Evolutionary conservation across 2,113 vertebrate genomes (phyloP).

Genomic region (Laterallus jamaicensis): DNA sequence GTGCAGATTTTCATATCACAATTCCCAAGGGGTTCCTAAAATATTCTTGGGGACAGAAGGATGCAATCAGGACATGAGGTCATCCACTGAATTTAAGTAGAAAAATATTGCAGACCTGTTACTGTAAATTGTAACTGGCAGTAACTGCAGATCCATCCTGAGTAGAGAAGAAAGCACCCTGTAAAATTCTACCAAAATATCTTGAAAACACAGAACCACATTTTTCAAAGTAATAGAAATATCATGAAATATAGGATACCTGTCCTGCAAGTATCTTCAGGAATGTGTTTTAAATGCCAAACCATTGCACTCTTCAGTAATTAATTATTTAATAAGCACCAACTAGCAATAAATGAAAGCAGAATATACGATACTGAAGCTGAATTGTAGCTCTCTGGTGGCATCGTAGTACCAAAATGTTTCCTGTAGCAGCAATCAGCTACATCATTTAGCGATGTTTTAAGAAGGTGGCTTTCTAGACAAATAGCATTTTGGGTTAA

Average conservation of each 20-base stretch:
- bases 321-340: background rate
- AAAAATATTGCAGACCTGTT: background rate
- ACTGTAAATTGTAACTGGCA: conserved; percentile 3
- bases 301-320: background rate
- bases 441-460: background rate
- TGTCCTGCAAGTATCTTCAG: background rate
- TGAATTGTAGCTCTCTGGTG: background rate
- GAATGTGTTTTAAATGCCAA: background rate
- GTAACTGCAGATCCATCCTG: background rate
- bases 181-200: conserved; percentile 4
- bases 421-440: background rate
- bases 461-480: background rate
- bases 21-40: background rate
- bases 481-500: background rate
- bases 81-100: background rate
- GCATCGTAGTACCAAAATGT: background rate
- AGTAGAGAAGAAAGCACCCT: conserved; percentile 14
- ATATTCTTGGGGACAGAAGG: background rate
- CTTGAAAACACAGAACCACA: background rate
- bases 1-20: background rate
- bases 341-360: background rate
- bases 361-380: background rate
- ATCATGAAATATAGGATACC: background rate
- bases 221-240: conserved; percentile 8
- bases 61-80: background rate